These are phyloP conservation scores for Cataglyphis hispanica DNA, from an alignment of 1,140 invertebrate species.

Conservation along the genomic window DNA sequence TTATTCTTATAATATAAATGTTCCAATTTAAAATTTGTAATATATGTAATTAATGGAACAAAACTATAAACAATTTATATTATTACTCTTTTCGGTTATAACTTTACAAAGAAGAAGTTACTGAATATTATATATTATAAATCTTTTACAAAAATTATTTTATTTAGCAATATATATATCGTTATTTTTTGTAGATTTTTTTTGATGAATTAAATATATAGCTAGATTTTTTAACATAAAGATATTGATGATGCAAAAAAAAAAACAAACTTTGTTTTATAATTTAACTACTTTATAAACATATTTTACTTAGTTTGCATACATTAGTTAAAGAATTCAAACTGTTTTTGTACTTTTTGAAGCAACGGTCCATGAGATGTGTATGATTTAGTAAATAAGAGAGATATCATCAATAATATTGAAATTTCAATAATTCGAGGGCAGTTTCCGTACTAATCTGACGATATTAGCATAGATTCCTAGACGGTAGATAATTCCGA, in stretches of 20 bases:
- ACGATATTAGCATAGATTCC: slow-evolving; percentile 81
- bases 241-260: not conserved
- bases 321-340: slow-evolving; percentile 5
- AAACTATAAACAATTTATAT: not conserved
- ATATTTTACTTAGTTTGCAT: not conserved
- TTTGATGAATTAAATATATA: not conserved
- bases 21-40: not conserved
- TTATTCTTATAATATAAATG: slow-evolving; percentile 29
- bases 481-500: slow-evolving; percentile 81
- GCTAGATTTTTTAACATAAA: not conserved
- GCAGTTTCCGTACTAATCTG: slow-evolving; percentile 75
- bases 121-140: not conserved
- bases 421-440: slow-evolving; percentile 74
- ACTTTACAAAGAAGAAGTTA: not conserved
- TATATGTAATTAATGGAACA: not conserved
- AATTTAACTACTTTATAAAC: not conserved
- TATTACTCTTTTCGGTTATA: not conserved
- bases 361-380: not conserved
- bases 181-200: not conserved
- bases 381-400: slow-evolving; percentile 8
- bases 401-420: slow-evolving; percentile 53
- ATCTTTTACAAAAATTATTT: slow-evolving; percentile 15
- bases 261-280: not conserved
- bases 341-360: not conserved
- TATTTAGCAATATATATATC: not conserved